Conservation (phyloP, 2,797 vertebrate genomes). For the Triplophysa bombifrons region DNA sequence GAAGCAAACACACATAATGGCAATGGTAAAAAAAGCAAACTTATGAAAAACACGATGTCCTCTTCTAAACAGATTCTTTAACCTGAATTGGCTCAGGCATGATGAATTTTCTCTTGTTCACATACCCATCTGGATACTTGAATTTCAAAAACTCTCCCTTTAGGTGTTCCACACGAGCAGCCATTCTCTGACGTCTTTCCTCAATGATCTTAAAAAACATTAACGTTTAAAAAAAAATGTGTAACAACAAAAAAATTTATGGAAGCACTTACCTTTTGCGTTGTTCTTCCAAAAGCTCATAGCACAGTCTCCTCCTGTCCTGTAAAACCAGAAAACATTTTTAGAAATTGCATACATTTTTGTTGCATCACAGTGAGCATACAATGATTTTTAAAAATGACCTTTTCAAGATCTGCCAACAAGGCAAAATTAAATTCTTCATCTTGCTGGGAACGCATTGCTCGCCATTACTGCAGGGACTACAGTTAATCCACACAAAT, state of each 20-base stretch:
- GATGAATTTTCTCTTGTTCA: slow-evolving; percentile 32
- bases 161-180: slow-evolving; percentile 22
- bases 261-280: slow-evolving; percentile 21
- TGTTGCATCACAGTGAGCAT: background rate
- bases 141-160: slow-evolving; percentile 37
- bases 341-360: background rate
- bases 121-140: slow-evolving; percentile 36
- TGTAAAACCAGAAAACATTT: slow-evolving; percentile 12
- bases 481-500: background rate
- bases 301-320: slow-evolving; percentile 32
- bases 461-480: slow-evolving; percentile 39
- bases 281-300: slow-evolving; percentile 29
- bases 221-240: background rate
- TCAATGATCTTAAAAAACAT: slow-evolving; percentile 38
- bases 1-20: background rate
- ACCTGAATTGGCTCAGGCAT: slow-evolving; percentile 44
- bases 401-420: slow-evolving; percentile 44
- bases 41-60: background rate
- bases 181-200: slow-evolving; percentile 38
- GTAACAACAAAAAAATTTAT: background rate
- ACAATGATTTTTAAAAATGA: background rate
- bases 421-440: slow-evolving; percentile 34
- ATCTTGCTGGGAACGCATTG: slow-evolving; percentile 38
- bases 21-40: background rate
- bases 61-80: background rate